These are phyloP conservation scores for Clarias fuscus DNA, from an alignment of 2,797 vertebrate species.

Conservation along the genomic window DNA sequence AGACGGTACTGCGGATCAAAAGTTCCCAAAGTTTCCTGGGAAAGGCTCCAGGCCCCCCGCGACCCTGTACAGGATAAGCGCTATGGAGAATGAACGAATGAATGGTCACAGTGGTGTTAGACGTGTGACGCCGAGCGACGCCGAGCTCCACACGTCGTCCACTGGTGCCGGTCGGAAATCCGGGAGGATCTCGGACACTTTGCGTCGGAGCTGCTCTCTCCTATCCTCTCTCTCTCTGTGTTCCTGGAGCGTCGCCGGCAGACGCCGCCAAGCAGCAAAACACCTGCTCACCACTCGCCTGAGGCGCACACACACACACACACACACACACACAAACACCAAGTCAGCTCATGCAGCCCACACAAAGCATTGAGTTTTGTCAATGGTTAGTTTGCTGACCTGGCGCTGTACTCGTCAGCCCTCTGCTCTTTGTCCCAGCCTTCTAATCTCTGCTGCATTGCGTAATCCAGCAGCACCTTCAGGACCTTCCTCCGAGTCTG, in stretches of 20 bases:
- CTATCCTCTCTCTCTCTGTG: slow-evolving; percentile 80
- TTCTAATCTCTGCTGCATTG: slow-evolving; percentile 68
- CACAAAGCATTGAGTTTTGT: neutral
- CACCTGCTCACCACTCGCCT: slow-evolving; percentile 73
- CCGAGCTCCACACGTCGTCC: slow-evolving; percentile 40
- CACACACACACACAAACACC: slow-evolving; percentile 14
- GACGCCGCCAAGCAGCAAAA: slow-evolving; percentile 80
- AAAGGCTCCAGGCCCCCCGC: no score
- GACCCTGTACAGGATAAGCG: no score
- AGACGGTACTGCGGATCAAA: no score
- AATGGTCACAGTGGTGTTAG: neutral
- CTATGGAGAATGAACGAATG: no score
- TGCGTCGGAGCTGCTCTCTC: slow-evolving; percentile 79
- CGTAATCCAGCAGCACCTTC: slow-evolving; percentile 72
- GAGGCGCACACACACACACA: slow-evolving; percentile 44
- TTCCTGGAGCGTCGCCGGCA: slow-evolving; percentile 72
- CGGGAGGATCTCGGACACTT: slow-evolving; percentile 85
- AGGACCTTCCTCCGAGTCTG: slow-evolving; percentile 77
- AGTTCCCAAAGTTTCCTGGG: no score
- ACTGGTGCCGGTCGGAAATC: slow-evolving; percentile 74
- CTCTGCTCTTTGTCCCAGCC: slow-evolving; percentile 69
- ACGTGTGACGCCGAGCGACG: neutral
- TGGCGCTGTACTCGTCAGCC: slow-evolving; percentile 77
- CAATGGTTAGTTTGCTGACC: slow-evolving; percentile 66
- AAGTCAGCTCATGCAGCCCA: slow-evolving; percentile 14